These are phyloP conservation scores for Philhelius pedissequus DNA, from an alignment of 2,888 invertebrate species.

Conservation along the genomic window DNA sequence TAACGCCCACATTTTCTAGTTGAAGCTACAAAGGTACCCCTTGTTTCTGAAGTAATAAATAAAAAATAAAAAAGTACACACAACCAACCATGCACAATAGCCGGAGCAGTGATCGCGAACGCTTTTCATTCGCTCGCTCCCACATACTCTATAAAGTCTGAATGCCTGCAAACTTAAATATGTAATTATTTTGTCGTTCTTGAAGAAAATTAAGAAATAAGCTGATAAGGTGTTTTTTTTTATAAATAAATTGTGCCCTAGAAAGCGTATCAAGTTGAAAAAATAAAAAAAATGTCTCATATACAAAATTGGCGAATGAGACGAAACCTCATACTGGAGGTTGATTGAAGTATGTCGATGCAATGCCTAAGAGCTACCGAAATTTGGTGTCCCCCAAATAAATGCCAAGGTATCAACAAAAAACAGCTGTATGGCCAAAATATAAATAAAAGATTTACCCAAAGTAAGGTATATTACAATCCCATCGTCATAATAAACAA, in stretches of 20 bases:
- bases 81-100: too few species aligned
- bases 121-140: not conserved
- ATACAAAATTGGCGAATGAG: not conserved
- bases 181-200: not conserved
- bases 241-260: not conserved
- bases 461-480: too few species aligned
- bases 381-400: not conserved
- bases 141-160: not conserved
- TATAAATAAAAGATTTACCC: constrained; percentile 27
- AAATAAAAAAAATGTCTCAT: not conserved
- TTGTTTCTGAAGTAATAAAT: not conserved
- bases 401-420: constrained; percentile 27
- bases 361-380: not conserved
- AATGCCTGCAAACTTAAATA: not conserved
- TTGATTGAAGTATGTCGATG: not conserved
- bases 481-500: not conserved
- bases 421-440: constrained; percentile 36
- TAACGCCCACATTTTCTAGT: constrained; percentile 36
- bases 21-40: not conserved
- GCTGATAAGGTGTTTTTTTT: constrained; percentile 36
- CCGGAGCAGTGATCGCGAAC: not conserved
- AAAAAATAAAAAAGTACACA: not conserved
- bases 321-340: not conserved
- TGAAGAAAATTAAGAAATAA: not conserved
- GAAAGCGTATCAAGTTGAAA: constrained; percentile 4